phyloP scores from a whole-genome alignment of 2,113 vertebrate species.

The Dicentrarchus labrax region DNA sequence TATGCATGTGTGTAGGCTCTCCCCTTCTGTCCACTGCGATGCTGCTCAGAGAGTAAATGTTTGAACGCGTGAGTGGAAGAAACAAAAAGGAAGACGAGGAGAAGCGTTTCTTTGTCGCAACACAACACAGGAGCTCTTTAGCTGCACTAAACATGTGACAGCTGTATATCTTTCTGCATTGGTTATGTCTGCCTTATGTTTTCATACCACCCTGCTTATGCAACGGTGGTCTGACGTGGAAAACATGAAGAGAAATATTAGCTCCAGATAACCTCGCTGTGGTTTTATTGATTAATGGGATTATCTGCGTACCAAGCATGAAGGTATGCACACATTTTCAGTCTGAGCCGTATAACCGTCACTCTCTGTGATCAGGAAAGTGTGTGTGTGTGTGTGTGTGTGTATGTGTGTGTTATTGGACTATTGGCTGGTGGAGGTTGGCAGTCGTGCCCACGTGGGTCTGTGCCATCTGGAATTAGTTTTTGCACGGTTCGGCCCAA shows the following conservation, averaged over 20 bases:
- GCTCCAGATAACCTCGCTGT: constrained; percentile 8
- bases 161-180: constrained; percentile 36
- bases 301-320: constrained; percentile 26
- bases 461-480: constrained; percentile 71
- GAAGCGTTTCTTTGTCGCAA: constrained; percentile 56
- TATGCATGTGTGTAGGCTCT: constrained; percentile 43
- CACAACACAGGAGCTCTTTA: constrained; percentile 35
- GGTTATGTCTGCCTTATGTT: background rate
- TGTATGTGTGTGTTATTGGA: background rate
- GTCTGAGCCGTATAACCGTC: background rate
- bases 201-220: constrained; percentile 24
- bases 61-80: constrained; percentile 46
- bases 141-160: constrained; percentile 22
- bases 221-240: background rate
- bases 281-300: constrained; percentile 52
- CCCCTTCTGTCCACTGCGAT: background rate
- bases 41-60: constrained; percentile 23
- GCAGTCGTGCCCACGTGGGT: constrained; percentile 61
- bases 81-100: background rate
- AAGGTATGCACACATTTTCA: constrained; percentile 24
- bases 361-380: constrained; percentile 24
- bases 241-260: constrained; percentile 29
- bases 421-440: constrained; percentile 41
- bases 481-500: constrained; percentile 40
- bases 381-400: constrained; percentile 21